Evolutionary conservation across 2,797 vertebrate species (phyloP).

Genomic region (Falco biarmicus): DNA sequence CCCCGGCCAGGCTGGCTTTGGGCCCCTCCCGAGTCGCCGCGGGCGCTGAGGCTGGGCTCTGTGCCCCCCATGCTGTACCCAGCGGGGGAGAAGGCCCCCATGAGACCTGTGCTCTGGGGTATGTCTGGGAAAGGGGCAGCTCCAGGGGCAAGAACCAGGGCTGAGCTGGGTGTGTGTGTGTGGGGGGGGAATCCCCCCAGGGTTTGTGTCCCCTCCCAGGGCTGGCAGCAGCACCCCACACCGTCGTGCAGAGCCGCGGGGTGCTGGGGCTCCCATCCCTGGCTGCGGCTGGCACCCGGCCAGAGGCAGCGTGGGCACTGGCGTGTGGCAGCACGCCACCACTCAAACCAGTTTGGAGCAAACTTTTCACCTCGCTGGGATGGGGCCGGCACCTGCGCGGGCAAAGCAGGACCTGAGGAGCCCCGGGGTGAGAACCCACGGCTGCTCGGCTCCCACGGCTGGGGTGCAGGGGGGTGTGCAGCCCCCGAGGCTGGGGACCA

Average conservation of each 20-base stretch:
- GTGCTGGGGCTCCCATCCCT: rapidly evolving
- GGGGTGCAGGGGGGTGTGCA: neutral
- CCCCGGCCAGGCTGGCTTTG: rapidly evolving
- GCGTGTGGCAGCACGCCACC: neutral
- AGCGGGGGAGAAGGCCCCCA: too few relatives aligned
- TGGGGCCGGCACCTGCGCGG: neutral
- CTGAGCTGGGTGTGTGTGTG: too few relatives aligned
- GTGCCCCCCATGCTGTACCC: neutral
- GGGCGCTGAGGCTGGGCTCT: neutral
- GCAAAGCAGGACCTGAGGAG: neutral
- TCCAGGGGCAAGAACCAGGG: neutral
- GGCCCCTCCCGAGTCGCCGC: neutral
- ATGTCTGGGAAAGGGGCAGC: neutral
- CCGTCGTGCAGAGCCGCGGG: neutral
- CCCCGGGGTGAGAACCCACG: rapidly evolving
- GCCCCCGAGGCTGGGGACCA: neutral
- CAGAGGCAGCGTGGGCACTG: neutral
- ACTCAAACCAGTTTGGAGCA: neutral
- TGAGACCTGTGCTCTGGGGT: neutral
- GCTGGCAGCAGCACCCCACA: neutral
- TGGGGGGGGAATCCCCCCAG: too few relatives aligned
- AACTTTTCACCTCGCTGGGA: neutral
- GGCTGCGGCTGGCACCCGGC: rapidly evolving
- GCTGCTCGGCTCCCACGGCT: neutral
- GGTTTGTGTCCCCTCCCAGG: neutral